Evolutionary conservation across 2,888 invertebrate species (phyloP), one percentile per base, ranked within the genome.

Genomic region (Dastarcus helophoroides): DNA sequence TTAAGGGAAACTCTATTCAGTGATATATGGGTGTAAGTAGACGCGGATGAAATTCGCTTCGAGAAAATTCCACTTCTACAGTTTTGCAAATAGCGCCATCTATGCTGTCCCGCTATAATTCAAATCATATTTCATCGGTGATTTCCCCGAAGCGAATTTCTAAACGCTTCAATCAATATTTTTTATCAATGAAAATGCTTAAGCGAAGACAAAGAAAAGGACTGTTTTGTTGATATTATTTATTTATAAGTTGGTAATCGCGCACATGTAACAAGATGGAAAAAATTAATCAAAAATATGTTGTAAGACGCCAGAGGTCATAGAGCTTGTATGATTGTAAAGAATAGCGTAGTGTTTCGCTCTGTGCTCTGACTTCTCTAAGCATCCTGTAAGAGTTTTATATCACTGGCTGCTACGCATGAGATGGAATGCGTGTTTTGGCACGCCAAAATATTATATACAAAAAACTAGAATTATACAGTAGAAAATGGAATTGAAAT

Each of bases 401-500:
- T 55, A 57, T 56, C 55, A 54, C 55, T 52, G 54, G 54, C 54
- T 56, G 54, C 54, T 55, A 49, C 47, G 51, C 53, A 50, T 53
- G 50, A 47, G 42, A 48, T 44, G 45, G 44, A 45, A 41, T 40
- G 49, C 50, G 54, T 50, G 53, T 48, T 43, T 47, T 32, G 41
- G 36, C 46, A 48, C 48, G 47, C 37, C 44, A 47, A 48, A 46
- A 45, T 46, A 49, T 48, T 46, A 47, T 44, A 44, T 38, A 51
- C 45, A 47, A 47, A 46, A 46, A 46, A 44, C 42, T 50, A 51
- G 50, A 45, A 47, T 51, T 58, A 55, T 53, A 54, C 44, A 52
- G 54, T 56, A 56, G 56, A 54, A 54, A 54, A 58, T 58, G 58
- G 58, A 59, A 59, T 59, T 59, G 58, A 57, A 58, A 58, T 59